Evolutionary conservation across 2,797 vertebrate species (phyloP).

Genomic region (Sardinella longiceps): DNA sequence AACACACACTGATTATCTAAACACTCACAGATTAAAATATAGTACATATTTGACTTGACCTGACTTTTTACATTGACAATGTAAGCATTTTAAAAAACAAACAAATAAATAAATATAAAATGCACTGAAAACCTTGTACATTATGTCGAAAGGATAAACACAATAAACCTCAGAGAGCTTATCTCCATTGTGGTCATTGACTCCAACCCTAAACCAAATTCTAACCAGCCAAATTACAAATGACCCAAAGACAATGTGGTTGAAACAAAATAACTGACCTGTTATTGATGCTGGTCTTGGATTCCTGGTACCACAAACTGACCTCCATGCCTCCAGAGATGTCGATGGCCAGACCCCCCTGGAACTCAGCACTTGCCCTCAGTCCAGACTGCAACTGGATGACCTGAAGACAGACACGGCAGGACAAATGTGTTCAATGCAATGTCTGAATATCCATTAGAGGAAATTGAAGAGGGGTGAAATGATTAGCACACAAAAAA

Average conservation of each 20-base stretch:
- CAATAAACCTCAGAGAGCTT: no score
- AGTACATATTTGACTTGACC: no score
- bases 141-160: no score
- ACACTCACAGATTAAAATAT: background rate
- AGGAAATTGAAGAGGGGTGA: background rate
- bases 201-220: background rate
- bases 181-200: no score
- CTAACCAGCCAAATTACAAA: background rate
- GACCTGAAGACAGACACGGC: slow-evolving; percentile 72
- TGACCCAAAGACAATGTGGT: no score
- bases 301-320: slow-evolving; percentile 98
- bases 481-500: slow-evolving; percentile 1
- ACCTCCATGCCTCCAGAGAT: slow-evolving; percentile 98
- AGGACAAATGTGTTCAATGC: background rate
- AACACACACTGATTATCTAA: no score
- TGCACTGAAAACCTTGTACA: no score
- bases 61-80: no score
- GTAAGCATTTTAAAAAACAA: no score
- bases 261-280: no score
- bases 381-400: slow-evolving; percentile 93
- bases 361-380: slow-evolving; percentile 81
- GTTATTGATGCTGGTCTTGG: slow-evolving; percentile 95
- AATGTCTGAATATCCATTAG: background rate
- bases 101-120: no score
- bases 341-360: slow-evolving; percentile 91